phyloP scores from a whole-genome alignment of 2,797 vertebrate species.

The Lindbergichthys nudifrons region DNA sequence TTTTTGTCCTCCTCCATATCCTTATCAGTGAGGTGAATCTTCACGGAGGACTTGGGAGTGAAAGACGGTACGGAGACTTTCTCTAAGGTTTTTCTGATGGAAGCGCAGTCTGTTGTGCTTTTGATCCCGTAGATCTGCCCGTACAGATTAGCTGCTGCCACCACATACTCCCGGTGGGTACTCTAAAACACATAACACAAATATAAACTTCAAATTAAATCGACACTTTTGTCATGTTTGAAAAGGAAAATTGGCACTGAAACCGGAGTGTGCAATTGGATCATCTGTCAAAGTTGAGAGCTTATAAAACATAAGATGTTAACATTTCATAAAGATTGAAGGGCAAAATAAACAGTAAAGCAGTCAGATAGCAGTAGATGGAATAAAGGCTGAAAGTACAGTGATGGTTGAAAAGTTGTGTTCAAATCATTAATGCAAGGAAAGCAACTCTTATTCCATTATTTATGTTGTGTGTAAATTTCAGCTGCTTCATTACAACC shows the following conservation, averaged over 20 bases:
- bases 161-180: constrained; percentile 85
- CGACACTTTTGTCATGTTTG: not conserved
- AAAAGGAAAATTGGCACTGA: not conserved
- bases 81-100: constrained; percentile 64
- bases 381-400: not conserved
- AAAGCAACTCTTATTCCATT: not conserved
- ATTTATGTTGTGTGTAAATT: not conserved
- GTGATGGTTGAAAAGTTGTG: not conserved
- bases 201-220: not conserved
- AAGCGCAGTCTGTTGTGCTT: constrained; percentile 60
- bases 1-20: constrained; percentile 70
- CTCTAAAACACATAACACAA: constrained; percentile 63
- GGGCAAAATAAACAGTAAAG: not conserved
- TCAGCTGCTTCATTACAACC: not conserved
- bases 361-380: not conserved
- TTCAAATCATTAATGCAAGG: not conserved
- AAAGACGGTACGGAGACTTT: constrained; percentile 68
- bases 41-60: constrained; percentile 70
- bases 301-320: not conserved
- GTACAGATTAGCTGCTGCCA: constrained; percentile 88
- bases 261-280: not conserved
- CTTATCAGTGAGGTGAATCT: constrained; percentile 76
- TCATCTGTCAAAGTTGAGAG: not conserved
- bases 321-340: constrained; percentile 1
- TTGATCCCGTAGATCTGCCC: constrained; percentile 81